A percentile compares a stretch with the other conserved stretches of the same genome.
Evolutionary conservation across 1,140 invertebrate species (phyloP).

Genomic region (Antheraea mylitta): DNA sequence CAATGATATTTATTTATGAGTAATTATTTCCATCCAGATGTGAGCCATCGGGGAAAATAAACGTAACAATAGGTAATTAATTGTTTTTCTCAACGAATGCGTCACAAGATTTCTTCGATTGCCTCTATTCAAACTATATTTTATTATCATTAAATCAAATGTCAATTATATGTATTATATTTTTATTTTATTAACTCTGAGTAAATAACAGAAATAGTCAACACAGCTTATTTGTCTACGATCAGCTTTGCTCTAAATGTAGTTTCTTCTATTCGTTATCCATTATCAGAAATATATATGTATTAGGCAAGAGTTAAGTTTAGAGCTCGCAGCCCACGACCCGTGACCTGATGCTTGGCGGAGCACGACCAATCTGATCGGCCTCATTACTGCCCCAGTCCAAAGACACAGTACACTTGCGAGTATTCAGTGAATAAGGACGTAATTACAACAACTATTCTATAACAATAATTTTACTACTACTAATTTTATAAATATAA

Average conservation of each 20-base stretch:
- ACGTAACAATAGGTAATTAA: not conserved
- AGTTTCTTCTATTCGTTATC: conserved; percentile 4
- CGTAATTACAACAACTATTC: not conserved
- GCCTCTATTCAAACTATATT: no score
- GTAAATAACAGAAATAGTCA: no score
- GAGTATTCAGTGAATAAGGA: conserved; percentile 9
- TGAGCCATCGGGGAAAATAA: not conserved
- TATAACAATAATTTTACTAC: not conserved
- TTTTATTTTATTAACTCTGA: no score
- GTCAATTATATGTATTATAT: no score
- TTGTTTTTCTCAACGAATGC: not conserved
- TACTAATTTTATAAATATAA: no score
- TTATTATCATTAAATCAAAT: no score
- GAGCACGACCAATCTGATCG: conserved; percentile 42
- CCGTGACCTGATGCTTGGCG: conserved; percentile 36
- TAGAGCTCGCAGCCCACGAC: conserved; percentile 25
- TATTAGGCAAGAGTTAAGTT: conserved; percentile 21
- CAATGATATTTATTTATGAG: conserved; percentile 17
- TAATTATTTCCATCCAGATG: conserved; percentile 12
- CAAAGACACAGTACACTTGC: conserved; percentile 23
- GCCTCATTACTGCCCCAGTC: conserved; percentile 33
- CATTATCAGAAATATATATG: conserved; percentile 4
- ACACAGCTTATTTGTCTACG: no score
- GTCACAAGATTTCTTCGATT: not conserved
- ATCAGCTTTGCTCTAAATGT: not conserved